phyloP scores from a whole-genome alignment of 53 echinoderm and acorn worm species.

The Antedon mediterranea region DNA sequence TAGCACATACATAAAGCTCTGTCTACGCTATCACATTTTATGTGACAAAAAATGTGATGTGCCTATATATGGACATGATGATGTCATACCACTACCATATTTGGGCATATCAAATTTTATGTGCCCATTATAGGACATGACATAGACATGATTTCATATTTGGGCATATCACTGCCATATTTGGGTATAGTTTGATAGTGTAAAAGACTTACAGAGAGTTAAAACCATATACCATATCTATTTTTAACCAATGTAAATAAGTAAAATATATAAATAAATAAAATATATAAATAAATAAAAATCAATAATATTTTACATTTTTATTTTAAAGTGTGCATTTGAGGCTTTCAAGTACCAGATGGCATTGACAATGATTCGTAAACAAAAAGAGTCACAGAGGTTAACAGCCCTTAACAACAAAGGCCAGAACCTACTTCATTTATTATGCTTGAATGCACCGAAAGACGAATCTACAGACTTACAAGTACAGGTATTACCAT shows the following conservation, averaged over 20 bases:
- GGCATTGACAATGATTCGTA: constrained; percentile 66
- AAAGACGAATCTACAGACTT: constrained; percentile 9
- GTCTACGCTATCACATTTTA: too few species aligned
- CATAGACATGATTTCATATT: too few species aligned
- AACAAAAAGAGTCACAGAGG: constrained; percentile 41
- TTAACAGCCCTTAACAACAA: constrained; percentile 36
- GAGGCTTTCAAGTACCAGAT: constrained; percentile 77
- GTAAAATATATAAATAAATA: too few species aligned
- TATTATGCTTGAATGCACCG: constrained; percentile 41
- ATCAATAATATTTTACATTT: neutral
- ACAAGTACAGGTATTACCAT: constrained; percentile 23
- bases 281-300: neutral
- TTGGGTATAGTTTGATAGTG: too few species aligned
- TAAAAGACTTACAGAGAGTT: too few species aligned
- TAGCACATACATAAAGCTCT: too few species aligned
- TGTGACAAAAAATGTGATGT: too few species aligned
- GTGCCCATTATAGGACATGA: too few species aligned
- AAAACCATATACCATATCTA: neutral
- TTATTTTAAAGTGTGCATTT: constrained; percentile 42
- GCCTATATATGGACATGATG: too few species aligned
- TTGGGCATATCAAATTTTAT: too few species aligned
- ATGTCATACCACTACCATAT: too few species aligned
- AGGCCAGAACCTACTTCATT: constrained; percentile 61
- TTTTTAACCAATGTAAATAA: neutral
- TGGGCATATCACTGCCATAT: too few species aligned